A percentile compares a stretch with the other conserved stretches of the same genome.
Conservation (phyloP, 2,113 vertebrate species). For the Podiceps cristatus region DNA sequence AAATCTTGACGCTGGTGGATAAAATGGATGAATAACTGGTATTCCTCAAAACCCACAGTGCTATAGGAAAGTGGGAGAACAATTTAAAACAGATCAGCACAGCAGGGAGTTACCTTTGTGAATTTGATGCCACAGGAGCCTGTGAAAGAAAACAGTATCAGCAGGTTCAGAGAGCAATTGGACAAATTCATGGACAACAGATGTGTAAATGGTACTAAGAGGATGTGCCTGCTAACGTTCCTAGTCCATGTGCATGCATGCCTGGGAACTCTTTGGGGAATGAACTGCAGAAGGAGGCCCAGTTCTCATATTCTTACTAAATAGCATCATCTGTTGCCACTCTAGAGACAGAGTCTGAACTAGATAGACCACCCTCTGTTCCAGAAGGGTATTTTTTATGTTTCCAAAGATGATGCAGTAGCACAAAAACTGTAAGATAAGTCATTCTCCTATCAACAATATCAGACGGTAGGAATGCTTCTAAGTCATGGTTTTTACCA, state of each 20-base stretch:
- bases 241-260: not conserved
- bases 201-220: not conserved
- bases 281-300: not conserved
- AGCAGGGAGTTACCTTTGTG: not conserved
- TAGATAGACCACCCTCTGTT: not conserved
- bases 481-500: not conserved
- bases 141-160: slow-evolving; percentile 9
- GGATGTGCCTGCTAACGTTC: not conserved
- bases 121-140: slow-evolving; percentile 19
- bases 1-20: slow-evolving; percentile 18
- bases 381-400: not conserved
- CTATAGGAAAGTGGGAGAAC: slow-evolving; percentile 11
- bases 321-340: not conserved
- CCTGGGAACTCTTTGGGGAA: not conserved
- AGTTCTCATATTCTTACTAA: not conserved
- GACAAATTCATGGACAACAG: slow-evolving; percentile 4
- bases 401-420: not conserved
- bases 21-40: slow-evolving; percentile 27
- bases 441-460: not conserved
- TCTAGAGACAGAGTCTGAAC: not conserved
- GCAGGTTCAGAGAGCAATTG: slow-evolving; percentile 5
- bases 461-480: not conserved
- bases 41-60: slow-evolving; percentile 6
- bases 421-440: not conserved
- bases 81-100: slow-evolving; percentile 49